Conservation (phyloP, 30 jellyfish, hydroid and myxozoan species). For the Hydractinia echinata region DNA sequence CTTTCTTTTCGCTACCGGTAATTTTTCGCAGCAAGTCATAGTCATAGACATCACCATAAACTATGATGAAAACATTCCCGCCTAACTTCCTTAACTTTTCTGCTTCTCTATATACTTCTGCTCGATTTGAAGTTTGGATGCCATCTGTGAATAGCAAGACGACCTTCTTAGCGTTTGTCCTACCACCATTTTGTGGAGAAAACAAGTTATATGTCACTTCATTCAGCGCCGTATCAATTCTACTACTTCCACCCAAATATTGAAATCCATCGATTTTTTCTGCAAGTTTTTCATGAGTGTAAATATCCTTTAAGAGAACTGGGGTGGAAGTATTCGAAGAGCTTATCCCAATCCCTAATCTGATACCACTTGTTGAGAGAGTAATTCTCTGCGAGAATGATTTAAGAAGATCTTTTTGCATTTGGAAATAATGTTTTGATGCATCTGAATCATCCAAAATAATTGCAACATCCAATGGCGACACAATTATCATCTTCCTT, state of each 20-base stretch:
- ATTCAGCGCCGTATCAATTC: constrained; percentile 49
- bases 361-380: not conserved
- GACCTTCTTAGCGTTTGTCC: constrained; percentile 47
- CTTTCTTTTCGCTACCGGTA: constrained; percentile 50
- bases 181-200: constrained; percentile 34
- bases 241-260: constrained; percentile 50
- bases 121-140: constrained; percentile 25
- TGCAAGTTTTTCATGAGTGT: not conserved
- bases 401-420: not conserved
- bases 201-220: constrained; percentile 44
- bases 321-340: constrained; percentile 4
- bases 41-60: constrained; percentile 47
- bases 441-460: constrained; percentile 53
- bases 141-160: constrained; percentile 63
- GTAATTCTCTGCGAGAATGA: not conserved
- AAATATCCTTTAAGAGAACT: not conserved
- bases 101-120: constrained; percentile 1
- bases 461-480: constrained; percentile 38
- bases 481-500: constrained; percentile 18
- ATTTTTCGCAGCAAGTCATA: constrained; percentile 37
- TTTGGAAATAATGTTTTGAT: not conserved
- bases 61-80: constrained; percentile 33
- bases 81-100: constrained; percentile 22
- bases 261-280: not conserved
- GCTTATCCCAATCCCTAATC: not conserved